Evolutionary conservation across 1,140 invertebrate species (phyloP), one percentile per base, ranked within the genome.

Genomic region (Euwallacea similis): DNA sequence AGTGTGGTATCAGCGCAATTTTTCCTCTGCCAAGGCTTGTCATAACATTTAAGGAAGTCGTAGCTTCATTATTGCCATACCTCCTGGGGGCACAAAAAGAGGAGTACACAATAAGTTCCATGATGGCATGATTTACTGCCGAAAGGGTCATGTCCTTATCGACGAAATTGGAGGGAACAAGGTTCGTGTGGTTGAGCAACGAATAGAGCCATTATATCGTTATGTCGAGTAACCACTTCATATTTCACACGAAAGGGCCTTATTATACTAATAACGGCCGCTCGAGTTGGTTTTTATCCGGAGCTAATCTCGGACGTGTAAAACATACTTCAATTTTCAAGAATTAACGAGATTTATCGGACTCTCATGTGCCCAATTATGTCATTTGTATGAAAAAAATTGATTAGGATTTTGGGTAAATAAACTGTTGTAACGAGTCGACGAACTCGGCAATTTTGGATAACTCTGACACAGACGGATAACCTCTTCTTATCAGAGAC

Each of bases 131-230:
- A 64, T 64, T 64, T 64, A 64, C 15, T 47, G 46, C 62, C 15
- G 9, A 61, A 64, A 21, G 46, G 62, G 62, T 64, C 62, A 47
- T 53, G 21, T 47, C 13, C 62, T 64, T 64, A 64, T 64, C 62
- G 62, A 9, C 46, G 42, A 61, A 61, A 61, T 61, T 61, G 46
- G 15, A 64, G 62, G 62, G 46, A 46, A 64, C 46, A 64, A 64
- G 33, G 10, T 64, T 64, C 43, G 46, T 64, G 62, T 64, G 62
- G 62, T 64, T 64, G 42, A 64, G 21, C 62, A 64, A 64, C 62
- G 62, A 64, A 64, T 64, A 64, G 46, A 64, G 62, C 46, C 42
- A 64, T 64, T 64, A 64, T 50, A 64, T 64, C 62, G 46, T 64
- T 64, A 64, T 21, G 11, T 64, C 62, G 62, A 50, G 62, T 64